Evolutionary conservation across 1,140 invertebrate species (phyloP), one percentile per base, ranked within the genome.

Genomic region (Belonocnema kinseyi): DNA sequence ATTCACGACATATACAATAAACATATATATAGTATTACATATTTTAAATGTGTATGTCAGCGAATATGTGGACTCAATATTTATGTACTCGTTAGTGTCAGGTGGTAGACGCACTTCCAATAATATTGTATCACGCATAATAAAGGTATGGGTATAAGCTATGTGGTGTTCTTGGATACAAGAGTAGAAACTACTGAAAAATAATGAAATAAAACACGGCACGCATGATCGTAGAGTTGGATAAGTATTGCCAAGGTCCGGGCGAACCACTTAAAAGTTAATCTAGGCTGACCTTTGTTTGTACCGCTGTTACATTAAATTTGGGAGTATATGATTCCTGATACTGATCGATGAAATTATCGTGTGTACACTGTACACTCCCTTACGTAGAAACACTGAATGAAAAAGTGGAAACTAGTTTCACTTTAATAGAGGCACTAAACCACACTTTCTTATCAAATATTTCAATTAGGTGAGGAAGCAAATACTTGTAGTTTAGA

Each of bases 181-280:
- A 74, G 50, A 78, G 73, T 56, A 66, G 51, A 16, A 56, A 77
- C 51, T 58, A 72, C 50, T 77, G 71, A 73, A 73, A 82, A 76
- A 74, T 54, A 77, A 77, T 73, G 26, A 75, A 71, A 66, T 50
- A 77, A 73, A 56, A 70, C 46, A 70, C 71, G 71, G 52, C 53
- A 72, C 72, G 73, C 50, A 50, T 53, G 79, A 83, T 77, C 52
- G 75, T 66, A 66, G 72, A 72, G 73, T 78, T 33, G 75, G 73
- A 73, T 83, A 84, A 82, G 82, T 83, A 81, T 70, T 51, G 61
- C 54, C 61, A 73, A 54, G 74, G 70, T 73, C 78, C 76, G 72
- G 56, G 58, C 72, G 54, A 75, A 77, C 76, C 77, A 84, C 82
- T 84, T 84, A 84, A 84, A 83, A 83, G 74, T 73, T 66, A 82